A percentile compares a stretch with the other conserved stretches of the same genome.
Evolutionary conservation across 2,888 invertebrate species (phyloP).

Genomic region (Saturnia japonica): DNA sequence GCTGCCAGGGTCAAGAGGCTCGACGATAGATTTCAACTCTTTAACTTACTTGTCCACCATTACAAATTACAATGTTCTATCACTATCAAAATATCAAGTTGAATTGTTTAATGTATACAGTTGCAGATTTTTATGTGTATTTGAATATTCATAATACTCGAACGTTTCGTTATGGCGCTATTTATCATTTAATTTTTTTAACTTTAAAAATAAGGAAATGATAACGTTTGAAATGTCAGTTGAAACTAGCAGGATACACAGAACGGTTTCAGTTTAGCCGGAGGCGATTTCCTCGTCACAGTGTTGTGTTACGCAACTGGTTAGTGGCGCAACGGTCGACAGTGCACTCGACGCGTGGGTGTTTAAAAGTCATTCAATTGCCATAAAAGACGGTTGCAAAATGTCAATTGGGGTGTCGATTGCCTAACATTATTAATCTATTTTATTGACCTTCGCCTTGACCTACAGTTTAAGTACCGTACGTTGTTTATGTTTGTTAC

Average conservation of each 20-base stretch:
- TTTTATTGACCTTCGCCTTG: conserved; percentile 27
- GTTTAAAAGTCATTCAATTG: not conserved
- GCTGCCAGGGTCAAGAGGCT: too few relatives aligned
- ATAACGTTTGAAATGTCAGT: not conserved
- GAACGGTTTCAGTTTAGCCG: not conserved
- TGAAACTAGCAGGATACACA: not conserved
- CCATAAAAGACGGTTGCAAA: conserved; percentile 13
- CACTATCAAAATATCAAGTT: too few relatives aligned
- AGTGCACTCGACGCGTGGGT: not conserved
- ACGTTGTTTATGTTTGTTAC: not conserved
- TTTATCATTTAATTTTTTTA: not conserved
- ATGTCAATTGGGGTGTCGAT: not conserved
- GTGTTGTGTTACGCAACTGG: not conserved
- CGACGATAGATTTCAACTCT: too few relatives aligned
- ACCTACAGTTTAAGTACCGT: conserved; percentile 28
- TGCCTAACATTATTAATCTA: conserved; percentile 7
- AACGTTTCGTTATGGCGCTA: not conserved
- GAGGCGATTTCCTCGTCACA: not conserved
- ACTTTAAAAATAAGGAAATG: not conserved
- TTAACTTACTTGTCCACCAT: too few relatives aligned
- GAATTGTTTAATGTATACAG: too few relatives aligned
- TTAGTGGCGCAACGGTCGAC: not conserved
- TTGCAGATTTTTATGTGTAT: too few relatives aligned
- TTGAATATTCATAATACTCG: not conserved
- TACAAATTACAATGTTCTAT: too few relatives aligned